Conservation (phyloP, 2,113 vertebrate genomes). For the Eclectus roratus region DNA sequence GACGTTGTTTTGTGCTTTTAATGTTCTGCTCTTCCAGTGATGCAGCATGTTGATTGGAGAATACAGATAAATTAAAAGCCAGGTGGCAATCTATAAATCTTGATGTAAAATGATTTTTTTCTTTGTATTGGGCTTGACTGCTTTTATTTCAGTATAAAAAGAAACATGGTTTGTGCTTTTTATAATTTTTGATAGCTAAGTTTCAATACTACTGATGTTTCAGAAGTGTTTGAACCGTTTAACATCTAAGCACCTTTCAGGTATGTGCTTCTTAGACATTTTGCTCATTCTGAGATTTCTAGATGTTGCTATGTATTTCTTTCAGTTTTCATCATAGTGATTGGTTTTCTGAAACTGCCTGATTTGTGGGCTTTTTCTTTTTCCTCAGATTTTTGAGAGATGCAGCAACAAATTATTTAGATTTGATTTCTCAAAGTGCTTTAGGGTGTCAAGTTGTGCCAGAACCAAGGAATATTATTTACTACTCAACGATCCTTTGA, state of each 20-base stretch:
- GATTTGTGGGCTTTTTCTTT: background rate
- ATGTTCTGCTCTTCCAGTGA: conserved; percentile 1
- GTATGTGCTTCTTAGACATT: background rate
- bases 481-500: background rate
- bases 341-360: background rate
- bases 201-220: background rate
- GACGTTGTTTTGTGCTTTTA: conserved; percentile 36
- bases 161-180: background rate
- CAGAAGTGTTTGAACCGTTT: background rate
- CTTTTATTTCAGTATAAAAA: background rate
- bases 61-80: conserved; percentile 1
- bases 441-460: background rate
- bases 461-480: background rate
- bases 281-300: background rate
- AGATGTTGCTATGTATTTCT: background rate
- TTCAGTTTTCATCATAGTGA: background rate
- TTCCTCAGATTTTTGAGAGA: background rate
- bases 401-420: background rate
- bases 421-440: background rate
- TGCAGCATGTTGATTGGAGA: conserved; percentile 18
- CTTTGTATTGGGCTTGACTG: background rate
- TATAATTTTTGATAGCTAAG: background rate
- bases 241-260: background rate
- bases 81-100: background rate
- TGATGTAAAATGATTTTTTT: background rate